Evolutionary conservation across 2,113 vertebrate genomes (phyloP).

Genomic region (Elachura formosa): DNA sequence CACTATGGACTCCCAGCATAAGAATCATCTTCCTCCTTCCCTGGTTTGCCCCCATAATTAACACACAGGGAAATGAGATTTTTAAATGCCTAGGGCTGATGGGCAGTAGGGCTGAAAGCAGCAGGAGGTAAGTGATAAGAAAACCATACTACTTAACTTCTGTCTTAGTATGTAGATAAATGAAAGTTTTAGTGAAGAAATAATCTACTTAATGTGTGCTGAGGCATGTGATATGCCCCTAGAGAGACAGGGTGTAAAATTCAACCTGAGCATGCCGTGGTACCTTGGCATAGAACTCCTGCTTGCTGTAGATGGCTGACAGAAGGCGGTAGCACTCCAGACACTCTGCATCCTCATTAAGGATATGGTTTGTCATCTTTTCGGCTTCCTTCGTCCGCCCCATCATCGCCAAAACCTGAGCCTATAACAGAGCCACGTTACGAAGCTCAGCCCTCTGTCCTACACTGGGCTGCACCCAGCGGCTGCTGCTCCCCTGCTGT

Average conservation of each 20-base stretch:
- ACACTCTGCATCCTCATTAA: constrained; percentile 75
- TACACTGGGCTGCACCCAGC: accelerated
- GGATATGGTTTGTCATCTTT: constrained; percentile 81
- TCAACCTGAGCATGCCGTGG: accelerated
- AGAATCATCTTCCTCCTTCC: not conserved
- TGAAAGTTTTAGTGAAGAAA: not conserved
- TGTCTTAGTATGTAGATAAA: not conserved
- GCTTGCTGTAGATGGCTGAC: constrained; percentile 92
- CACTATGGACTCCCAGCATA: not conserved
- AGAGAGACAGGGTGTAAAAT: not conserved
- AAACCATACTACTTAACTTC: not conserved
- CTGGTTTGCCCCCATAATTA: not conserved
- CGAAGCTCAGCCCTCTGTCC: not conserved
- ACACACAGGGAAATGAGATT: not conserved
- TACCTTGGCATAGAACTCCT: constrained; percentile 85
- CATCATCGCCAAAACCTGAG: constrained; percentile 89
- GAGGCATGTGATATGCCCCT: not conserved
- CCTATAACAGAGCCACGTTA: constrained; percentile 62
- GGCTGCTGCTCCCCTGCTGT: accelerated
- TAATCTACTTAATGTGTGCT: not conserved
- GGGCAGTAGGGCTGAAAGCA: not conserved
- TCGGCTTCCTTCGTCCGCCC: constrained; percentile 82
- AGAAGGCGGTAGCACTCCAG: constrained; percentile 92
- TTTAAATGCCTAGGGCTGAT: not conserved
- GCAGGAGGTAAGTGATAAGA: not conserved